Conservation (phyloP, 2,888 invertebrate species). For the Tuta absoluta region DNA sequence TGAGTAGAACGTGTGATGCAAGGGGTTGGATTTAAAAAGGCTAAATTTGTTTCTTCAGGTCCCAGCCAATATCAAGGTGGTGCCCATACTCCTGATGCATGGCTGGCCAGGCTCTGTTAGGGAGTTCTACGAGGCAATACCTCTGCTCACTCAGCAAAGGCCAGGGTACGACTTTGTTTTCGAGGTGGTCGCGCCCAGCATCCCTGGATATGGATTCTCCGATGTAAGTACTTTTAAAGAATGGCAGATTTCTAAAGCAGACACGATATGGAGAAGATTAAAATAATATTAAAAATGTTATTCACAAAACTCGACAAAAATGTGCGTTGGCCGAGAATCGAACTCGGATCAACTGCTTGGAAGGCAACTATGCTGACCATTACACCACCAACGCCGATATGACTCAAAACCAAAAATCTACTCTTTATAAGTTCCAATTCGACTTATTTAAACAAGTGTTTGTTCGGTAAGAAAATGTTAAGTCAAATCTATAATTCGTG, state of each 20-base stretch:
- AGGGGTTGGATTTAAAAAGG: too few species aligned
- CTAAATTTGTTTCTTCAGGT: constrained; percentile 50
- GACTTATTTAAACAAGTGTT: neutral
- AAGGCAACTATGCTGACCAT: constrained; percentile 63
- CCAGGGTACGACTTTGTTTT: constrained; percentile 74
- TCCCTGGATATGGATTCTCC: constrained; percentile 78
- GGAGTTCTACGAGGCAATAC: constrained; percentile 88
- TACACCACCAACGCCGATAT: constrained; percentile 32
- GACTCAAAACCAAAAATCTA: too few species aligned
- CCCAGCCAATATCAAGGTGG: constrained; percentile 64
- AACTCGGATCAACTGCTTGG: constrained; percentile 67
- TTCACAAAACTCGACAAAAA: constrained; percentile 5
- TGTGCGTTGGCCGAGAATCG: constrained; percentile 59
- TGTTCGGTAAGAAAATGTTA: too few species aligned
- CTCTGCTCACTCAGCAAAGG: constrained; percentile 77
- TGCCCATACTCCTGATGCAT: constrained; percentile 87
- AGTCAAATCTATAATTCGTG: too few species aligned
- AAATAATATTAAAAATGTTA: too few species aligned
- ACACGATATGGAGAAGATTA: too few species aligned
- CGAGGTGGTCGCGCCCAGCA: constrained; percentile 82
- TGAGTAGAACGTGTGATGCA: too few species aligned
- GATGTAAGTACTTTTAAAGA: constrained; percentile 64
- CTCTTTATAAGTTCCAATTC: neutral
- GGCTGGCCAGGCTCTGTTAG: constrained; percentile 92
- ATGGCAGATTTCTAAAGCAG: neutral